phyloP scores from a whole-genome alignment of 2,797 vertebrate species.

The Sebastes vulpes region DNA sequence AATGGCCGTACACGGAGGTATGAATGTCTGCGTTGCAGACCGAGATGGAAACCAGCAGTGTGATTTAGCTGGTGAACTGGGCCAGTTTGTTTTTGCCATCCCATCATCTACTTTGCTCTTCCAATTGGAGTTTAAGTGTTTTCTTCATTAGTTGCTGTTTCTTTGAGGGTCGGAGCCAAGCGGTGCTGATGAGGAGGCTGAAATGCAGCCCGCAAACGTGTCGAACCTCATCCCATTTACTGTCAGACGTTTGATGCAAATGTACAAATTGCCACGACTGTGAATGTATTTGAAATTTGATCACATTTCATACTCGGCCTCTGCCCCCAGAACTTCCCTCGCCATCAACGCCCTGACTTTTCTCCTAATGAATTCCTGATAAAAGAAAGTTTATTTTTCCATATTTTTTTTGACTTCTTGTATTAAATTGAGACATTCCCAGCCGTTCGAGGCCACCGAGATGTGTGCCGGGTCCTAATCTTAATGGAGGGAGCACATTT shows the following conservation, averaged over 20 bases:
- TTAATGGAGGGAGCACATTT: conserved; percentile 70
- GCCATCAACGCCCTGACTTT: conserved; percentile 35
- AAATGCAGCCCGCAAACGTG: conserved; percentile 76
- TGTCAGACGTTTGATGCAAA: conserved; percentile 69
- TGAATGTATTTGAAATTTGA: conserved; percentile 77
- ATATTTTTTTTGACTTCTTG: conserved; percentile 50
- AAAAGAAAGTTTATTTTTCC: conserved; percentile 69
- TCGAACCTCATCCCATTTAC: conserved; percentile 63
- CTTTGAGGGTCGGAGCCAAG: conserved; percentile 87
- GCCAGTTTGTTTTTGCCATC: conserved; percentile 36
- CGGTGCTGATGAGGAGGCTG: conserved; percentile 86
- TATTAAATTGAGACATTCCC: conserved; percentile 67
- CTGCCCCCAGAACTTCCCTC: conserved; percentile 55
- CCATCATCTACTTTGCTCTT: conserved; percentile 87
- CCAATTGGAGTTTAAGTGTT: conserved; percentile 87
- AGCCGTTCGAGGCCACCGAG: conserved; percentile 27
- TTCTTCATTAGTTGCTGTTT: conserved; percentile 88
- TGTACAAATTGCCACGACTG: conserved; percentile 72
- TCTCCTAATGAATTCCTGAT: conserved; percentile 78
- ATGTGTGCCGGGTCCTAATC: conserved; percentile 65
- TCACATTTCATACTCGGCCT: conserved; percentile 73
- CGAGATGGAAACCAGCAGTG: neutral
- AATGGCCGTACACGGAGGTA: conserved; percentile 11
- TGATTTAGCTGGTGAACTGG: neutral
- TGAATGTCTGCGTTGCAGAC: neutral